Evolutionary conservation across 2,797 vertebrate species (phyloP).

Genomic region (Microctenopoma stevenorrisi): DNA sequence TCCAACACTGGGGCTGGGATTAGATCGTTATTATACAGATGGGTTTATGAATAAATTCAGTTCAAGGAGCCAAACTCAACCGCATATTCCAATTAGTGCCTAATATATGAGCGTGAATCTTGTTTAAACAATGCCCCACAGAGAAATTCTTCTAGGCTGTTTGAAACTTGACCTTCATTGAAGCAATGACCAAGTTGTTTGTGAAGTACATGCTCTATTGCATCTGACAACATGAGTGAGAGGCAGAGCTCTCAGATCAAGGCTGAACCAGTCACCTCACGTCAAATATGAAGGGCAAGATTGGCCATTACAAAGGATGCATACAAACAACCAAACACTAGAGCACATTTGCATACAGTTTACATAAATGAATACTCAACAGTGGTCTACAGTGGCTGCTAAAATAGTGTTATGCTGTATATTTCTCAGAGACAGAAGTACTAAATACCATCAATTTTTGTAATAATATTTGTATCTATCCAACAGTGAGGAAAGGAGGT

Average conservation of each 20-base stretch:
- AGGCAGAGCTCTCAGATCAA: conserved; percentile 80
- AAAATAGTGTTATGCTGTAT: conserved; percentile 22
- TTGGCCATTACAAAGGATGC: conserved; percentile 80
- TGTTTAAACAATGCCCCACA: conserved; percentile 66
- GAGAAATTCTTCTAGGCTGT: conserved; percentile 62
- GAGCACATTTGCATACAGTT: conserved; percentile 82
- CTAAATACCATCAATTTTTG: neutral
- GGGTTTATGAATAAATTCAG: conserved; percentile 67
- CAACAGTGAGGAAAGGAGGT: neutral
- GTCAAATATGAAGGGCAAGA: conserved; percentile 85
- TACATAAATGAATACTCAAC: conserved; percentile 85
- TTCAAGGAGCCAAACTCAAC: conserved; percentile 53
- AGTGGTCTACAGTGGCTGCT: conserved; percentile 39
- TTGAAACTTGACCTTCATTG: conserved; percentile 79
- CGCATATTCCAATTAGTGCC: conserved; percentile 67
- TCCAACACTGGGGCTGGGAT: conserved; percentile 44
- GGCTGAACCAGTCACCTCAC: conserved; percentile 85
- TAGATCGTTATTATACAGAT: conserved; percentile 61
- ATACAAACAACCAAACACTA: conserved; percentile 80
- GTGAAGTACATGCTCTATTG: conserved; percentile 77
- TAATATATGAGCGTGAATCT: conserved; percentile 61
- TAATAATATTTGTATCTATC: conserved; percentile 25
- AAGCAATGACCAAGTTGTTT: conserved; percentile 81
- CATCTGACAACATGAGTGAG: conserved; percentile 80
- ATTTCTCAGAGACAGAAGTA: conserved; percentile 36